Conservation (phyloP, 2,113 vertebrate genomes). For the Osmerus eperlanus region DNA sequence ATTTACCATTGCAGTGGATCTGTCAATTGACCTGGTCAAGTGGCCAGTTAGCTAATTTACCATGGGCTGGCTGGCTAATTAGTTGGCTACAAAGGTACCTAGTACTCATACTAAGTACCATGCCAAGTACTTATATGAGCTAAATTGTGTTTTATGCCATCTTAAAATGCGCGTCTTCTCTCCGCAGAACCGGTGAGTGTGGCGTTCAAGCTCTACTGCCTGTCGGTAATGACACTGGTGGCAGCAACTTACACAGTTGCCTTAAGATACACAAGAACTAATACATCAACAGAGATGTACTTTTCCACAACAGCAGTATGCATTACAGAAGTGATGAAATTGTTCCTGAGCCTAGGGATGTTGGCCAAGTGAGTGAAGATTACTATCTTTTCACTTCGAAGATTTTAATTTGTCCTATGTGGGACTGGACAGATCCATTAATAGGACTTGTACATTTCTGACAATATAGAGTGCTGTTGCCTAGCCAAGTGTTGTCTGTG, state of each 20-base stretch:
- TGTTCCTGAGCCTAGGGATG: slow-evolving; percentile 87
- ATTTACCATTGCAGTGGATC: too few relatives aligned
- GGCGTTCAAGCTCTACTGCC: slow-evolving; percentile 93
- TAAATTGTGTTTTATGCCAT: too few relatives aligned
- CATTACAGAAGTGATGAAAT: slow-evolving; percentile 87
- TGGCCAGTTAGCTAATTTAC: too few relatives aligned
- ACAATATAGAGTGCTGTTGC: too few relatives aligned
- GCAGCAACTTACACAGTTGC: slow-evolving; percentile 87
- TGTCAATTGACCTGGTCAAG: too few relatives aligned
- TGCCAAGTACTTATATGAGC: too few relatives aligned
- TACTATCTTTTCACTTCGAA: neutral
- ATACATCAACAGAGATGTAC: slow-evolving; percentile 77
- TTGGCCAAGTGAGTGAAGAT: slow-evolving; percentile 82
- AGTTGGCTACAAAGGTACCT: too few relatives aligned
- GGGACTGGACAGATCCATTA: too few relatives aligned
- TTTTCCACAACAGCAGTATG: slow-evolving; percentile 94
- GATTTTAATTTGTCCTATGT: too few relatives aligned
- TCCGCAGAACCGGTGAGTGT: slow-evolving; percentile 83
- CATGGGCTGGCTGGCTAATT: too few relatives aligned
- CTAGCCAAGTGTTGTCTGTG: neutral
- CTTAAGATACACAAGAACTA: slow-evolving; percentile 84
- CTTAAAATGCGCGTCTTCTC: slow-evolving; percentile 8
- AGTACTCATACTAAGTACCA: too few relatives aligned
- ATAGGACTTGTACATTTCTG: too few relatives aligned
- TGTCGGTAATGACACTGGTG: slow-evolving; percentile 93